A percentile compares a stretch with the other conserved stretches of the same genome.
Conservation (phyloP, 2,888 invertebrate species). For the Acrocyrtus sp. region DNA sequence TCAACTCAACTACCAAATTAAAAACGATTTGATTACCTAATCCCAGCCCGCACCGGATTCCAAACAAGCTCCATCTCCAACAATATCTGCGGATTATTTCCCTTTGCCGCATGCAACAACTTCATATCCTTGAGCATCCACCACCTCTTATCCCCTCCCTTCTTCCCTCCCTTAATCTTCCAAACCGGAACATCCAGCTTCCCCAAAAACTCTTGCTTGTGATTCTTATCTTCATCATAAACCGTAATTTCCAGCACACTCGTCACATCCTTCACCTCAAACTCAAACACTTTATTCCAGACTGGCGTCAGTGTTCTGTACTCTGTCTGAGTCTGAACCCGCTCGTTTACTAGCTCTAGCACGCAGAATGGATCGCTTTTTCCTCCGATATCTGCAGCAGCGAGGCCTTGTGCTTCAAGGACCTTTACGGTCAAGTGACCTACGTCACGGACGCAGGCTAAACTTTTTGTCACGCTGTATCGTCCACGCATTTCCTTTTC, state of each 20-base stretch:
- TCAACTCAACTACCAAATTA: neutral
- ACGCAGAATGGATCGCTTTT: constrained; percentile 99
- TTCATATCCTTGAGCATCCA: constrained; percentile 97
- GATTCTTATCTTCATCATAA: constrained; percentile 97
- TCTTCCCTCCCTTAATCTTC: constrained; percentile 84
- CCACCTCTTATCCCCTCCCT: constrained; percentile 97
- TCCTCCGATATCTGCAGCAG: constrained; percentile 95
- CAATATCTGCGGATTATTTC: constrained; percentile 87
- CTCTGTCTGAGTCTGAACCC: constrained; percentile 94
- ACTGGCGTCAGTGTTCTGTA: constrained; percentile 96
- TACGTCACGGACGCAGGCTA: constrained; percentile 83
- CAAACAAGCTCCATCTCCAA: constrained; percentile 92
- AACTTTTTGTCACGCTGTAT: constrained; percentile 71
- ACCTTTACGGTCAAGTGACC: constrained; percentile 96
- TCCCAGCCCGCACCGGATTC: constrained; percentile 78
- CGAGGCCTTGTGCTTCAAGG: constrained; percentile 79
- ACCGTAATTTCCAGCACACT: constrained; percentile 94
- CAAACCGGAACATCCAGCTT: constrained; percentile 89
- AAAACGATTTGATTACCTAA: no score
- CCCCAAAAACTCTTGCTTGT: constrained; percentile 97
- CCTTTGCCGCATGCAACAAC: constrained; percentile 88
- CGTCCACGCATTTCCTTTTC: constrained; percentile 65
- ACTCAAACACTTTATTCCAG: constrained; percentile 99
- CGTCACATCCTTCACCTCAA: constrained; percentile 97
- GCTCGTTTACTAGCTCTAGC: constrained; percentile 90